Base-by-base conservation (phyloP, 2,797 vertebrate genomes). In the Pseudotriccus pelzelni region DNA sequence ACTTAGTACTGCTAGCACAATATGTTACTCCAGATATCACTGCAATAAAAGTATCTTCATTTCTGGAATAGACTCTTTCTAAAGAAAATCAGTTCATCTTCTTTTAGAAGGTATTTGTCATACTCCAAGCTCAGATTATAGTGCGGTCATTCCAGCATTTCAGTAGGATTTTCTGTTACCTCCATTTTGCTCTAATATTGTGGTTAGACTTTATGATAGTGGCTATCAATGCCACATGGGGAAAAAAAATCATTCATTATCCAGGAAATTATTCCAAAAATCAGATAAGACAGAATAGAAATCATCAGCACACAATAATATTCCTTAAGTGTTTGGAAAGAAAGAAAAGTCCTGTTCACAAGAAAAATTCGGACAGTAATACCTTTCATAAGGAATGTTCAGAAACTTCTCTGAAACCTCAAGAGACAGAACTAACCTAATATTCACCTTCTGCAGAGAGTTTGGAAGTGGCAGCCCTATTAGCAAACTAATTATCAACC, bases 401-500 rank as follows among this genome's bases (percentile, higher is more conserved):
- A 80, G 41, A 80, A 91, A 72, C 10, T 27, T 80, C 43, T n/a
- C 64, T 73, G 52, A 87, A 91, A 49, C 37, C 80, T 85, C 87
- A 52, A 47, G 78, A 91, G 87, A 68, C n/a, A 81, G 30, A 93
- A 27, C 64, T 84, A 91, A 86, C 86, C 39, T 89, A 86, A 93
- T 85, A 84, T 24, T 91, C 92, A 96, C 89, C 62, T 92, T 89
- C 80, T 83, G 53, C 75, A 66, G 53, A 83, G 66, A 79, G 50
- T 88, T 85, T 92, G 69, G 72, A 93, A 95, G 39, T 63, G 85
- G 93, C 72, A 90, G 37, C 6, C 89, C 73, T 95, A 81, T 87
- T 88, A 95, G 56, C 80, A 94, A 92, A 64, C 83, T 91, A 95
- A 95, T 96, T 96, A 96, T 77, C 37, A 93, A 87, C 47, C 21